These are phyloP conservation scores for Albula goreensis DNA, from an alignment of 2,113 vertebrate genomes.

Conservation along the genomic window DNA sequence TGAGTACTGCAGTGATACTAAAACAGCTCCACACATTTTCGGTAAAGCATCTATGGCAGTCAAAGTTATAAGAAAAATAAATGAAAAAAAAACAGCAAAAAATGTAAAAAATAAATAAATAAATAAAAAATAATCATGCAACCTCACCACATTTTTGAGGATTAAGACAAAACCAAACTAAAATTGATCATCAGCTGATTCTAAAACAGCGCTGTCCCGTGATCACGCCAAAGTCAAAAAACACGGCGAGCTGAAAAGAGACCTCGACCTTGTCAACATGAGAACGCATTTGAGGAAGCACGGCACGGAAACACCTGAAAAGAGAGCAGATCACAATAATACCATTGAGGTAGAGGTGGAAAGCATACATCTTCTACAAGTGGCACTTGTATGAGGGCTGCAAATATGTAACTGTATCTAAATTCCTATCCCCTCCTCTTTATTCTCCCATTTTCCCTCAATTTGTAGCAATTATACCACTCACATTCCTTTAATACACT, in stretches of 20 bases:
- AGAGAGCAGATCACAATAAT: constrained; percentile 44
- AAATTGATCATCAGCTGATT: constrained; percentile 11
- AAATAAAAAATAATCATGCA: background rate
- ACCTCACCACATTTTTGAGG: background rate
- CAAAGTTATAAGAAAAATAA: background rate
- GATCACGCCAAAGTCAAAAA: constrained; percentile 38
- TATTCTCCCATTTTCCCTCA: background rate
- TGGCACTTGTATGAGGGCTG: background rate
- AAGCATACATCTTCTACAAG: background rate
- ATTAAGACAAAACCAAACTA: background rate
- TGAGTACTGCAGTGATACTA: background rate
- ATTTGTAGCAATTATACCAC: background rate
- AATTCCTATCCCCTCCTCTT: background rate
- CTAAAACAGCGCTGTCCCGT: constrained; percentile 21
- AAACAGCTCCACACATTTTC: constrained; percentile 7
- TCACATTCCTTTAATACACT: background rate
- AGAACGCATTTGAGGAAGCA: constrained; percentile 40
- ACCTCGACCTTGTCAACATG: constrained; percentile 16
- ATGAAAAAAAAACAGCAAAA: background rate
- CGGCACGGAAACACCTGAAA: constrained; percentile 48
- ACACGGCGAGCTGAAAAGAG: constrained; percentile 34
- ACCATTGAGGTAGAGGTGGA: background rate
- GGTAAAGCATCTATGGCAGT: constrained; percentile 16
- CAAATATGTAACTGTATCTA: background rate
- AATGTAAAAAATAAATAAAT: background rate